Evolutionary conservation across 1,140 invertebrate genomes (phyloP).

Genomic region (Drosophila subobscura): DNA sequence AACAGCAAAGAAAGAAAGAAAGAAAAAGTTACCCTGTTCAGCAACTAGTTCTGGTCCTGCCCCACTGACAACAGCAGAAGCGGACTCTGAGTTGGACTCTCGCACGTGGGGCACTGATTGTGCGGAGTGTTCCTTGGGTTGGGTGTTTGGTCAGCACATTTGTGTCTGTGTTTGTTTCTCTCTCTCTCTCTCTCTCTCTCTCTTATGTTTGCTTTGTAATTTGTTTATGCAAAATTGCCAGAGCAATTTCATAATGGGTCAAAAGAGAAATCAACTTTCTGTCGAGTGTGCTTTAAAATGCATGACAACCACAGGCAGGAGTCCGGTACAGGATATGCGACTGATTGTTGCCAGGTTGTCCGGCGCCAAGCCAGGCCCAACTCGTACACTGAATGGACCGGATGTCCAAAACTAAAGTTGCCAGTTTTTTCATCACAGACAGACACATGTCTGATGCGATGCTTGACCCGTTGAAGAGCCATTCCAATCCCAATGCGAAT

Average conservation of each 20-base stretch:
- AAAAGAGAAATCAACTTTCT: conserved; percentile 81
- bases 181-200: neutral
- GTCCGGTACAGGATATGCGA: conserved; percentile 53
- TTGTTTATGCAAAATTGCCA: conserved; percentile 82
- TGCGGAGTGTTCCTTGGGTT: neutral
- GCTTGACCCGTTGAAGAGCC: neutral
- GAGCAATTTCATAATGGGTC: conserved; percentile 82
- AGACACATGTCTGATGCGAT: conserved; percentile 11
- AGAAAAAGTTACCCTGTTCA: conserved; percentile 29
- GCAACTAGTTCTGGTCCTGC: conserved; percentile 34
- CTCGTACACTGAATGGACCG: conserved; percentile 73
- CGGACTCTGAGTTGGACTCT: conserved; percentile 20
- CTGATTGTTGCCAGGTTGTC: conserved; percentile 79
- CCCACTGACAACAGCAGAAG: conserved; percentile 47
- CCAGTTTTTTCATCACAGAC: conserved; percentile 46
- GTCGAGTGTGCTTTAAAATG: conserved; percentile 81
- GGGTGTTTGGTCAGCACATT: conserved; percentile 50
- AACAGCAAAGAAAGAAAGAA: neutral
- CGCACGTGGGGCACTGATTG: neutral
- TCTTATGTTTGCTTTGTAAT: conserved; percentile 78
- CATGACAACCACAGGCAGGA: conserved; percentile 58
- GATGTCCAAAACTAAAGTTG: conserved; percentile 80
- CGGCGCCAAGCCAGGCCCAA: conserved; percentile 8
- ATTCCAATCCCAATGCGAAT: neutral
- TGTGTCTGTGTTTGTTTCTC: neutral